phyloP scores from a whole-genome alignment of 2,797 vertebrate species.

The Mionectes olivaceus region DNA sequence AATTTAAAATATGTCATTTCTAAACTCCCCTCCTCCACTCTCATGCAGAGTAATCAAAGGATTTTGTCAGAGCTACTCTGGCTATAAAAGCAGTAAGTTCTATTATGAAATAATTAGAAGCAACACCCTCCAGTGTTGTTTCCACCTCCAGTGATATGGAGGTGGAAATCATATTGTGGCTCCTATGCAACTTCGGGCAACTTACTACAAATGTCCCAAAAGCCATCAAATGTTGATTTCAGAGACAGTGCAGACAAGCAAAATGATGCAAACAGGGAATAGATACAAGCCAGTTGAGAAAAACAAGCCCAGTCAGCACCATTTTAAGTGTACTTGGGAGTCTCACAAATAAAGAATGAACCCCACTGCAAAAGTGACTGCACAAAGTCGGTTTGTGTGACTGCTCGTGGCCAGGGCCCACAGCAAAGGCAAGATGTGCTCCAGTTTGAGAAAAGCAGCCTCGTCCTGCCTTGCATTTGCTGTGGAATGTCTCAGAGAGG shows the following conservation, averaged over 20 bases:
- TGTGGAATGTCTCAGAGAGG: constrained; percentile 17
- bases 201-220: not conserved
- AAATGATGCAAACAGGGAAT: not conserved
- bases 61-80: not conserved
- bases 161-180: not conserved
- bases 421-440: not conserved
- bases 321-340: not conserved
- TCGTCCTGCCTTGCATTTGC: not conserved
- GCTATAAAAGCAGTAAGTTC: not conserved
- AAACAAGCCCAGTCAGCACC: not conserved
- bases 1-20: not conserved
- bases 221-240: not conserved
- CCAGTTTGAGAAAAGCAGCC: not conserved
- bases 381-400: not conserved
- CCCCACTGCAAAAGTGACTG: not conserved
- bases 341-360: not conserved
- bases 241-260: not conserved
- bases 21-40: not conserved
- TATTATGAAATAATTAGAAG: not conserved
- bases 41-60: not conserved
- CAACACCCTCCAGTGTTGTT: not conserved
- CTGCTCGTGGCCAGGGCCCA: not conserved
- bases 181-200: not conserved
- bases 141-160: not conserved
- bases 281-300: not conserved